A percentile compares a stretch with the other conserved stretches of the same genome.
These are phyloP conservation scores for Drosophila nikananu DNA, from an alignment of 1,140 invertebrate genomes.

Conservation along the genomic window DNA sequence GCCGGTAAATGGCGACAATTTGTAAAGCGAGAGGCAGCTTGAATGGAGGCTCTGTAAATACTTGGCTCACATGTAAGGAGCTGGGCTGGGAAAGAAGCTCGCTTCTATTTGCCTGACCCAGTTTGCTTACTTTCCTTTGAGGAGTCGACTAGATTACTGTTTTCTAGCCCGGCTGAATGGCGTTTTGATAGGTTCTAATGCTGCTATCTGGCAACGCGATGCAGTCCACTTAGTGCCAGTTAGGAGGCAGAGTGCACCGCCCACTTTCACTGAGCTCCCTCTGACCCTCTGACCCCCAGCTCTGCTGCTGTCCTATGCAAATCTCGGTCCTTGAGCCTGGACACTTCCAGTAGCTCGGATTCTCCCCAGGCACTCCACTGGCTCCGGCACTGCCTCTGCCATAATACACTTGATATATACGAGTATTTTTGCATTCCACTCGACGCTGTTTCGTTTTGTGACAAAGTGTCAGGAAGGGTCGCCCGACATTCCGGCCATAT, in stretches of 20 bases:
- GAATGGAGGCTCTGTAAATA: slow-evolving; percentile 54
- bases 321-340: slow-evolving; percentile 67
- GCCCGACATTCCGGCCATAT: slow-evolving; percentile 68
- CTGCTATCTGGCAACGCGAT: slow-evolving; percentile 76
- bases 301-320: slow-evolving; percentile 44
- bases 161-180: slow-evolving; percentile 69
- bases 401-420: slow-evolving; percentile 73
- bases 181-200: slow-evolving; percentile 79
- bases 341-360: slow-evolving; percentile 24
- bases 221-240: slow-evolving; percentile 78
- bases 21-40: slow-evolving; percentile 53
- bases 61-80: slow-evolving; percentile 48
- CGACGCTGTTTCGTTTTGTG: slow-evolving; percentile 65
- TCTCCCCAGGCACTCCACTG: slow-evolving; percentile 10
- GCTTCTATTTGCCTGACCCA: slow-evolving; percentile 74
- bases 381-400: slow-evolving; percentile 20
- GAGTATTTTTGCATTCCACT: slow-evolving; percentile 66
- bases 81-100: neutral
- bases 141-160: slow-evolving; percentile 71
- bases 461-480: slow-evolving; percentile 76
- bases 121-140: slow-evolving; percentile 37
- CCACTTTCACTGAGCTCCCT: slow-evolving; percentile 61
- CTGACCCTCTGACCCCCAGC: slow-evolving; percentile 19
- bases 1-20: slow-evolving; percentile 77
- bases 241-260: slow-evolving; percentile 47